These are phyloP conservation scores for Ceyx melanurus DNA, from an alignment of 2,113 vertebrate genomes.

Conservation along the genomic window DNA sequence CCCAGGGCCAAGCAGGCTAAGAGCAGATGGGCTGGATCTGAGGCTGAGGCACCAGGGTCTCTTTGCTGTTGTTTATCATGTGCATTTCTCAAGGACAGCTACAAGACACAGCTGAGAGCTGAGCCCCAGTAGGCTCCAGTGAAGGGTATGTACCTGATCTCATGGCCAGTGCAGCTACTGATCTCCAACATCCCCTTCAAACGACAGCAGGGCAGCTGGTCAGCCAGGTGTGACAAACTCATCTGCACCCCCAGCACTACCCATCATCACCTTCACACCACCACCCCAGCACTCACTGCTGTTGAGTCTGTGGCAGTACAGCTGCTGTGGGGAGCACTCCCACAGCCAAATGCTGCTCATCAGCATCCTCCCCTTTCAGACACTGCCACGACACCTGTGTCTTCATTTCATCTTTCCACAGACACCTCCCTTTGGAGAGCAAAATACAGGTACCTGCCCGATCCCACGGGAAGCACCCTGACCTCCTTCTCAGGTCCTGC, in stretches of 20 bases:
- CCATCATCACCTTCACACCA: neutral
- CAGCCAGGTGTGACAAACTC: neutral
- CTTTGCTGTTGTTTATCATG: neutral
- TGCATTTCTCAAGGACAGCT: neutral
- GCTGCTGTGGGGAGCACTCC: too few species aligned
- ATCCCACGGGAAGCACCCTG: neutral
- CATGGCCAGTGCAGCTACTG: neutral
- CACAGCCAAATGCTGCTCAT: too few species aligned
- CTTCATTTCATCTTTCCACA: neutral
- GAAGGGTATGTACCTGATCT: neutral
- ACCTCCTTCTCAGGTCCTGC: too few species aligned
- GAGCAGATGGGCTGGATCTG: neutral
- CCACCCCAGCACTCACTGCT: neutral
- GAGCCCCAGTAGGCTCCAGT: neutral
- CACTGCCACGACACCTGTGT: neutral
- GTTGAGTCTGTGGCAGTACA: too few species aligned
- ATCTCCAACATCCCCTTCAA: neutral
- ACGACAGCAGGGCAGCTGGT: neutral
- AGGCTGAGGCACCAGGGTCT: neutral
- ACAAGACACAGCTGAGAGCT: neutral
- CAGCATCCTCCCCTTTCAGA: neutral
- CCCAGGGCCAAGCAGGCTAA: neutral
- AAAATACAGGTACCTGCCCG: neutral
- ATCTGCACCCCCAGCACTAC: neutral
- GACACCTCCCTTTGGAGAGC: neutral